Conservation (phyloP, 2,797 vertebrate genomes). For the Lagorchestes hirsutus region DNA sequence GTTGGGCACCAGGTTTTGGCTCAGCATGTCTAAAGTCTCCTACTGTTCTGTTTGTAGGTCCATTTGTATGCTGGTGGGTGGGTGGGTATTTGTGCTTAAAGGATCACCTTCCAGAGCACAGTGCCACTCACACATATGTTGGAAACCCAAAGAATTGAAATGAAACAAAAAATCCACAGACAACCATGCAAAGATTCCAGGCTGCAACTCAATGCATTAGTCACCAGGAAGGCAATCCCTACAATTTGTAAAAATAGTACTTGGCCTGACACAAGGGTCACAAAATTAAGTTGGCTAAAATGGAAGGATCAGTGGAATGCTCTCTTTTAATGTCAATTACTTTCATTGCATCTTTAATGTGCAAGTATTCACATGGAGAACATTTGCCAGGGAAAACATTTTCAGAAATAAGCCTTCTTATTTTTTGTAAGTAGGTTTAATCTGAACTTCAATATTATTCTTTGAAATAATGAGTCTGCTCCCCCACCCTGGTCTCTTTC, state of each 20-base stretch:
- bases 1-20: conserved; percentile 56
- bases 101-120: conserved; percentile 36
- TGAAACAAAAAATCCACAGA: conserved; percentile 22
- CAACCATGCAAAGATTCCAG: conserved; percentile 51
- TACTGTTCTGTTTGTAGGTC: conserved; percentile 58
- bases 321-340: conserved; percentile 35
- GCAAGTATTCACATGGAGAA: neutral
- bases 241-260: conserved; percentile 9
- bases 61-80: conserved; percentile 4
- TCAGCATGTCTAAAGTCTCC: conserved; percentile 64
- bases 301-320: conserved; percentile 8
- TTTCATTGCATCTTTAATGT: neutral
- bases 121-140: neutral
- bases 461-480: neutral
- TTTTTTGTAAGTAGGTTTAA: neutral
- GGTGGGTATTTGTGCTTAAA: neutral
- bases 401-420: neutral
- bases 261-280: conserved; percentile 20
- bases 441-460: neutral
- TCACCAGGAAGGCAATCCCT: neutral
- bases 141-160: conserved; percentile 11
- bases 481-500: neutral
- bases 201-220: neutral
- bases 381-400: neutral
- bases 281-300: neutral